Evolutionary conservation across 2,797 vertebrate species (phyloP), one percentile per base, ranked within the genome.

Genomic region (Mormyrus proboscirostris): DNA sequence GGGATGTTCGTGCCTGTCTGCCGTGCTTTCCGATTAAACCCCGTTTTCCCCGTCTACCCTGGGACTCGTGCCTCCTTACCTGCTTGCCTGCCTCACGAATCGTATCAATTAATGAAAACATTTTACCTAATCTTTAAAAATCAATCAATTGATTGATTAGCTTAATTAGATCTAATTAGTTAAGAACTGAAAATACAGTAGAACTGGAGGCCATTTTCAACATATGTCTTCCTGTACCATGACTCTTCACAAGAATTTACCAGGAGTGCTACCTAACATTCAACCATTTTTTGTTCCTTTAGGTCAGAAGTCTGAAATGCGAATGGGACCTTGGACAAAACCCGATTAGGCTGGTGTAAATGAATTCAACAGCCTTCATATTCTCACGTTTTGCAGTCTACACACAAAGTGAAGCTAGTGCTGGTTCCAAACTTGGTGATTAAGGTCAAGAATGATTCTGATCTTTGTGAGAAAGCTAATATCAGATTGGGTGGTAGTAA

Each of bases 401-500:
- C 57, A 57, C 10, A 38, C 22, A 14, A 55, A 55, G 19, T 29
- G 41, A 50, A 19, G 14, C 49, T 86, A 3, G 5, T 10, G 29
- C 29, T n/a, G 51, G 2, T 14, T 33, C 29, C 29, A 25, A 85
- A 85, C 82, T 2, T 85, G n/a, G 22, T 0, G 44, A 51, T 22
- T 51, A 51, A 10, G 49, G 49, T 12, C 9, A 29, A 1, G 83
- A 85, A 85, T 53, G 83, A 85, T 51, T 47, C 47, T 51, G 41
- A 22, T 85, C 83, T 85, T 22, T 44, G 91, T 86, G 89, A 93
- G 92, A 90, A 91, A 76, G 79, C 91, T 92, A 92, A 92, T 91
- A 91, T 93, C 93, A 92, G 92, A 92, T 93, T 89, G 90, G 33
- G 92, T 92, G 95, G 93, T 89, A 88, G 94, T 95, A 94, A 95